Conservation (phyloP, 2,888 invertebrate genomes). For the Eristalinus sepulchralis region DNA sequence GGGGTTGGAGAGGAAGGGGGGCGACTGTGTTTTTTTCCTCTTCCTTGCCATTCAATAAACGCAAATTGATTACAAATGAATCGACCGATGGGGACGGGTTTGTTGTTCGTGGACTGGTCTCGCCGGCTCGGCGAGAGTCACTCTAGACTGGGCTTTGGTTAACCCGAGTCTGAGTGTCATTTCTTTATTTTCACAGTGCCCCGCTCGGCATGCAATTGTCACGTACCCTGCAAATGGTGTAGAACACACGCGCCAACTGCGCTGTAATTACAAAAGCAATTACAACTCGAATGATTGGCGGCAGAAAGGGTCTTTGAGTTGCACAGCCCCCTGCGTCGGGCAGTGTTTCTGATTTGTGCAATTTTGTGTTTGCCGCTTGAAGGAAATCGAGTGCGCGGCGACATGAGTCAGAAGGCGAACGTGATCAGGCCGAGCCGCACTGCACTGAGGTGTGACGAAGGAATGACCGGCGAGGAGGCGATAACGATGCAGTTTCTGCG, state of each 20-base stretch:
- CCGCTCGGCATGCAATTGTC: constrained; percentile 54
- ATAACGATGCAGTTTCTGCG: background rate
- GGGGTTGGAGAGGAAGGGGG: background rate
- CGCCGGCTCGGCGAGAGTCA: background rate
- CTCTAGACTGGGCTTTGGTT: background rate
- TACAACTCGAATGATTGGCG: constrained; percentile 65
- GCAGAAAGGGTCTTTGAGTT: constrained; percentile 33
- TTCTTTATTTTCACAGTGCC: constrained; percentile 40
- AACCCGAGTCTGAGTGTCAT: constrained; percentile 11
- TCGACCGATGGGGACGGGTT: constrained; percentile 30
- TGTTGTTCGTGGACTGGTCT: constrained; percentile 3
- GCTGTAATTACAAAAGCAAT: constrained; percentile 68
- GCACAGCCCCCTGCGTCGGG: background rate
- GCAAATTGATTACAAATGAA: constrained; percentile 71
- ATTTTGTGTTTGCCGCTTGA: background rate
- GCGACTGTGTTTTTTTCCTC: background rate
- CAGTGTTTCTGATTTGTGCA: background rate
- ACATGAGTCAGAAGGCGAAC: background rate
- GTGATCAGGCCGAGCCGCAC: background rate
- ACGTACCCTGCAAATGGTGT: constrained; percentile 65
- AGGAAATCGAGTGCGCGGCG: background rate
- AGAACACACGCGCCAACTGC: constrained; percentile 64
- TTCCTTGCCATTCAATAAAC: constrained; percentile 56
- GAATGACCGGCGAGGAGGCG: background rate
- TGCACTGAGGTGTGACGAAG: background rate